Percentiles rank a stretch among this genome's conserved stretches.
These are phyloP conservation scores for Tenthredo amoena DNA, from an alignment of 2,888 invertebrate species.

Conservation along the genomic window DNA sequence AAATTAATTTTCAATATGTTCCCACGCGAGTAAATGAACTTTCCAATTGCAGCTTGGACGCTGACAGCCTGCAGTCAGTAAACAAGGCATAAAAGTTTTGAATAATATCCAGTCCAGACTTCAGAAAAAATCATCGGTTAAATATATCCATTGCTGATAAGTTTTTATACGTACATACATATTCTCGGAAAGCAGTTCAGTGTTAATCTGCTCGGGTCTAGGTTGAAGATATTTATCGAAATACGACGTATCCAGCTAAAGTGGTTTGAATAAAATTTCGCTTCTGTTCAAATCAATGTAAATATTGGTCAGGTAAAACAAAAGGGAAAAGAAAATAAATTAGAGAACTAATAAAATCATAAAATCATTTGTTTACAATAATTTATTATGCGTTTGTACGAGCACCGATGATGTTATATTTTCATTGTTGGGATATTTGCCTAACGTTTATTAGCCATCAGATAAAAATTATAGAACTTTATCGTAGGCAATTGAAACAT, in stretches of 20 bases:
- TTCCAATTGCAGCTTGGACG: neutral
- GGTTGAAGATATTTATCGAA: neutral
- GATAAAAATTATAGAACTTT: conserved; percentile 8
- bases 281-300: neutral
- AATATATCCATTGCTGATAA: conserved; percentile 33
- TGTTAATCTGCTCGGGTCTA: neutral
- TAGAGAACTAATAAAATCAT: conserved; percentile 7
- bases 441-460: conserved; percentile 2
- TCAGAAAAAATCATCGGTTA: conserved; percentile 28
- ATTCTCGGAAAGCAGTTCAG: neutral
- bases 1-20: neutral
- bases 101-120: conserved; percentile 16
- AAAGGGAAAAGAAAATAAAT: conserved; percentile 26
- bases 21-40: neutral
- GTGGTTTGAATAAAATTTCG: neutral
- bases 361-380: conserved; percentile 24
- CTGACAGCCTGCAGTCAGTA: conserved; percentile 14
- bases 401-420: neutral
- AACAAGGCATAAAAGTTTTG: conserved; percentile 25
- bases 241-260: neutral
- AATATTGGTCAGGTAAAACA: neutral
- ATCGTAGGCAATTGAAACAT: conserved; percentile 1
- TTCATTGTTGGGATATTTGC: neutral
- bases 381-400: conserved; percentile 37
- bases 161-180: neutral